Evolutionary conservation across 2,113 vertebrate genomes (phyloP).

Genomic region (Oreochromis tanganicae): DNA sequence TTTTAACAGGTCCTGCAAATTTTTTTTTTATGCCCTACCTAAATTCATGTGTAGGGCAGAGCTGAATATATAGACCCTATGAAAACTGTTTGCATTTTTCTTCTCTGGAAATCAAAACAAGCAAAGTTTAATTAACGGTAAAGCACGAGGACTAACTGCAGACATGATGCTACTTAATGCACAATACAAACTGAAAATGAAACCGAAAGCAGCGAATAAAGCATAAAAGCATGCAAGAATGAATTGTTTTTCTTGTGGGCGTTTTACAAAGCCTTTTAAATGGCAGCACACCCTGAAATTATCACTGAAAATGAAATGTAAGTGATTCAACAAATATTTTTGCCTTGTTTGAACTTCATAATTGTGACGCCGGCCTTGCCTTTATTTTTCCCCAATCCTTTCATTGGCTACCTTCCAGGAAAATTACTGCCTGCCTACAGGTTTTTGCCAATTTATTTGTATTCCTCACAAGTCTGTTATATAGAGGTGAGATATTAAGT

Average conservation of each 20-base stretch:
- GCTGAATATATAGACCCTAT: neutral
- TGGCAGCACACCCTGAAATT: neutral
- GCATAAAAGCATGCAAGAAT: neutral
- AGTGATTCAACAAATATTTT: neutral
- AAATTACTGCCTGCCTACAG: constrained; percentile 1
- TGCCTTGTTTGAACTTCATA: neutral
- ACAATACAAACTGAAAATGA: neutral
- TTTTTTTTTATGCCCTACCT: neutral
- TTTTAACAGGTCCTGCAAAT: neutral
- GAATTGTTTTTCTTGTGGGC: neutral
- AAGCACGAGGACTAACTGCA: neutral
- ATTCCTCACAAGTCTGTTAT: neutral
- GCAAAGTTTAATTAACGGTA: neutral
- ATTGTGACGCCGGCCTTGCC: neutral
- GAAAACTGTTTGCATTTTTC: neutral
- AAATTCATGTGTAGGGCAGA: neutral
- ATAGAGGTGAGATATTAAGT: constrained; percentile 23
- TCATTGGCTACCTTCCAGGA: neutral
- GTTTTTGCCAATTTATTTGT: constrained; percentile 20
- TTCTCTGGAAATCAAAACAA: neutral
- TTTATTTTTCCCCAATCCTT: neutral
- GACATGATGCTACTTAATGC: neutral
- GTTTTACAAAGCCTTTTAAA: neutral
- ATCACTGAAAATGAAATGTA: neutral
- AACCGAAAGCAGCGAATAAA: neutral